Conservation (phyloP, 2,797 vertebrate species). For the Micromesistius poutassou region DNA sequence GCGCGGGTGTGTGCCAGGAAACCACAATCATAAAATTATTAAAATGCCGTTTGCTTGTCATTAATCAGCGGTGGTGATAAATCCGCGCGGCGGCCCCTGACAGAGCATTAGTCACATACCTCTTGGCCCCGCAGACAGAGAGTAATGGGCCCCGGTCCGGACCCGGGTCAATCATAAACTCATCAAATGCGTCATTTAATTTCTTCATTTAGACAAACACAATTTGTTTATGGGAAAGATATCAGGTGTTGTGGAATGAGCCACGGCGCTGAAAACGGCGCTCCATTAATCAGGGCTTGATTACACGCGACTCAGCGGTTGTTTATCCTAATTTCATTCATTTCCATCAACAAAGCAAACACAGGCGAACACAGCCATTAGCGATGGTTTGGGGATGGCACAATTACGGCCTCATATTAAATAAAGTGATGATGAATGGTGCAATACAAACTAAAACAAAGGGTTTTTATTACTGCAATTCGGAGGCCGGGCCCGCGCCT, state of each 20-base stretch:
- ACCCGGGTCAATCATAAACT: conserved; percentile 99
- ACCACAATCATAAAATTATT: conserved; percentile 93
- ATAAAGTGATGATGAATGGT: conserved; percentile 92
- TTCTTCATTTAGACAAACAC: conserved; percentile 99
- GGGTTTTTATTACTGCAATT: conserved; percentile 81
- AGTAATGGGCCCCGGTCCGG: conserved; percentile 88
- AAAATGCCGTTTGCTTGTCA: conserved; percentile 89
- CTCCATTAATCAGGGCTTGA: conserved; percentile 99
- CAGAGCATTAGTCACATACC: conserved; percentile 92
- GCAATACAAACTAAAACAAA: conserved; percentile 86
- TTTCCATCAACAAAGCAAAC: conserved; percentile 98
- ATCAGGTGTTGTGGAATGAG: conserved; percentile 99
- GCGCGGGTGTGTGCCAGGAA: conserved; percentile 66
- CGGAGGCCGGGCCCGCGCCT: conserved; percentile 52
- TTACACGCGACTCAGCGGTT: conserved; percentile 94
- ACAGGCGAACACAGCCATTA: conserved; percentile 84
- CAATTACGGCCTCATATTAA: conserved; percentile 84
- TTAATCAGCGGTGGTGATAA: conserved; percentile 98
- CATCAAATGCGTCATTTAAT: conserved; percentile 99
- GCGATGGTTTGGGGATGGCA: conserved; percentile 81
- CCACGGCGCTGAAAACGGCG: conserved; percentile 90
- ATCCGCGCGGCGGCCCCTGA: conserved; percentile 84
- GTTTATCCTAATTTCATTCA: conserved; percentile 99
- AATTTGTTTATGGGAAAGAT: conserved; percentile 99
- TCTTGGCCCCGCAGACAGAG: conserved; percentile 87